Evolutionary conservation across 2,888 invertebrate genomes (phyloP), one percentile per base, ranked within the genome.

Genomic region (Eugnorisma glareosa): DNA sequence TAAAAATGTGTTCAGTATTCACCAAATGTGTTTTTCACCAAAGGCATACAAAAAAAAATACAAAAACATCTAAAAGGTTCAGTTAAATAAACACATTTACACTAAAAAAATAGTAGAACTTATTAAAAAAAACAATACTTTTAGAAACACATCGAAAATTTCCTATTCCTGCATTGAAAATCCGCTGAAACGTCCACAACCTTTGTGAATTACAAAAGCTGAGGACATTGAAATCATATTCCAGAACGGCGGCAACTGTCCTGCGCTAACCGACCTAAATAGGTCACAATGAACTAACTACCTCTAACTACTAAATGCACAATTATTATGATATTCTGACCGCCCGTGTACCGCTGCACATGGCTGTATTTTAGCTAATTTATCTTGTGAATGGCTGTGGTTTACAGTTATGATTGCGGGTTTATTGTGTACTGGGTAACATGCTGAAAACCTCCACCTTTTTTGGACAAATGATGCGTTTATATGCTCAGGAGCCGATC

Each of bases 171-270:
- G 3, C 24, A 54, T 40, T 37, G 11, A 43, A 61, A 51, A 28
- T 15, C 18, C 2, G 28, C 40, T 59, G 7, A 66, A 57, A 74
- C 15, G 1, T n/a, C 6, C 24, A 24, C 31, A 28, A 21, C 40
- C n/a, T 67, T 54, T 61, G 37, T 59, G 48, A 40, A 45, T 77
- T 24, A n/a, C n/a, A n/a, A n/a, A n/a, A n/a, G n/a, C n/a, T n/a
- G n/a, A n/a, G n/a, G n/a, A n/a, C n/a, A 83, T 78, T 78, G 37
- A 45, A 81, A 78, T 67, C 69, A 67, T 70, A 83, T 67, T 79
- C 61, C 40, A 70, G 31, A 67, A 70, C 24, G 6, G 54, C n/a
- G 24, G 37, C 45, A 45, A 70, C 51, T 79, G 59, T 84, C 45
- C 69, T 21, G 43, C 18, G 18, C 45, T 83, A 57, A 28, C 83